phyloP scores from a whole-genome alignment of 2,888 invertebrate genomes.

The Pterostichus madidus region DNA sequence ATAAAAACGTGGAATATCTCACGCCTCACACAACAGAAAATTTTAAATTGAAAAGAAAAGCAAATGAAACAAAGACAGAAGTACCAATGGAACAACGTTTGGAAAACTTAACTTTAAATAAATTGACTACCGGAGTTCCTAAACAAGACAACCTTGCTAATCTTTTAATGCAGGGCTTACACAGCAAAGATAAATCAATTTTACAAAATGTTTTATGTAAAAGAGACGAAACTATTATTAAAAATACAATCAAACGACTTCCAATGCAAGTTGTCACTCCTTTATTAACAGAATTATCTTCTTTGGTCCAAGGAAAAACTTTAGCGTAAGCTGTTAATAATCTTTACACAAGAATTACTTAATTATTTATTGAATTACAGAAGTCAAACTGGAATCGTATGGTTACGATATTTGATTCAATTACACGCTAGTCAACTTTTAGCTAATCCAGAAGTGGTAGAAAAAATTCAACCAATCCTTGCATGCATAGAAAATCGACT shows the following conservation, averaged over 20 bases:
- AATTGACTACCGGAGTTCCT: conserved; percentile 79
- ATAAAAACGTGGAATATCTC: conserved; percentile 78
- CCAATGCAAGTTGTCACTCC: conserved; percentile 87
- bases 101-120: conserved; percentile 87
- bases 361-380: conserved; percentile 72
- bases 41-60: conserved; percentile 68
- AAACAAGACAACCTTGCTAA: conserved; percentile 88
- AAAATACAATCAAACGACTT: conserved; percentile 86
- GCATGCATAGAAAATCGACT: conserved; percentile 81
- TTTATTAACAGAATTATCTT: conserved; percentile 86
- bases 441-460: conserved; percentile 81
- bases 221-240: conserved; percentile 84
- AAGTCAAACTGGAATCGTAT: conserved; percentile 79
- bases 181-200: conserved; percentile 89
- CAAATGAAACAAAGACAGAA: conserved; percentile 76
- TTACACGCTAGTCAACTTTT: conserved; percentile 82
- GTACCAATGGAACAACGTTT: conserved; percentile 91
- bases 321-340: conserved; percentile 80
- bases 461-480: conserved; percentile 80
- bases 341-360: conserved; percentile 59
- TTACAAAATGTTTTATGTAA: conserved; percentile 86
- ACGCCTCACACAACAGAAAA: conserved; percentile 75
- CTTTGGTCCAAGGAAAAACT: conserved; percentile 84
- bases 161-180: conserved; percentile 90
- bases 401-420: conserved; percentile 81